Base-by-base conservation (phyloP, 53 echinoderm and acorn worm genomes). In the Paracentrotus lividus region DNA sequence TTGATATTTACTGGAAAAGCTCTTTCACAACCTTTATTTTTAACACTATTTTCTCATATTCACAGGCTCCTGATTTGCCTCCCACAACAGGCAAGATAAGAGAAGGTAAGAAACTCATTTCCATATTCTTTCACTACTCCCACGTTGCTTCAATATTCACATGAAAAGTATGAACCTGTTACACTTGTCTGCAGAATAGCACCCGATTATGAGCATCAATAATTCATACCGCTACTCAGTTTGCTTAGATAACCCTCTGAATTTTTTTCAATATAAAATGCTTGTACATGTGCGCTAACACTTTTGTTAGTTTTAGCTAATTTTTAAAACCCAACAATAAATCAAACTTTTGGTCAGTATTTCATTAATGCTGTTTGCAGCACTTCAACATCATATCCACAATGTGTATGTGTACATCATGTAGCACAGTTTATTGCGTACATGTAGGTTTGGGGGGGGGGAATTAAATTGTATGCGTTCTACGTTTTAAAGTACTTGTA, bases 41-140 rank as follows among this genome's bases (percentile, higher is more conserved):
- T 72, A 18, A 52, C 9, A 10, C 7, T 3, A 18, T 40, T 81
- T 61, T 49, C 55, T 76, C 57, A 58, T 61, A 42, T 45, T 77
- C 81, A 31, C 69, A 98, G 98, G 98, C 98, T 52, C 98, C 98
- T 21, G 98, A 98, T 95, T 93, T 98, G 47, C 98, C 98, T 26
- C 97, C 97, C 57, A 96, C 98, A 2, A 97, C 98, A 23, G 96
- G 97, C 27, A 94, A 96, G 88, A 97, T 98, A n/a, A 96, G 95
- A 90, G 98, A 98, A 95, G 96, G 98, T 98, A 94, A 95, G 97
- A 57, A 13, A 47, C 81, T 3, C 45, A 81, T 81, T n/a, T 81
- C 0, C 1, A 47, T 81, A 47, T 24, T 81, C 16, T 3, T 10
- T 5, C 26, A 32, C 47, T 38, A 45, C 81, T 47, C 81, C 44